Evolutionary conservation across 2,797 vertebrate species (phyloP).

Genomic region (Darevskia mixta): DNA sequence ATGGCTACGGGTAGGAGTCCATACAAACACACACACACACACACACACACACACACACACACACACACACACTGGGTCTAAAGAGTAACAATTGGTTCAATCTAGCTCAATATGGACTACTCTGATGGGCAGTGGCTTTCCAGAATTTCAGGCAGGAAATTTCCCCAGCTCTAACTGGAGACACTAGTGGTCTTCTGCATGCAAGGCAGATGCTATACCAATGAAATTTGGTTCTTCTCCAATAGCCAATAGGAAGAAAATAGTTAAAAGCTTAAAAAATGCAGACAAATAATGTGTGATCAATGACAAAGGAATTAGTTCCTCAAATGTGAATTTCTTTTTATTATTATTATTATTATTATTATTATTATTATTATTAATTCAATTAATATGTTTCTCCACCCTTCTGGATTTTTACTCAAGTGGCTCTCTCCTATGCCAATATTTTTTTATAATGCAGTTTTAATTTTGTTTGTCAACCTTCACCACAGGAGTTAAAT

Average conservation of each 20-base stretch:
- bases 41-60: no score
- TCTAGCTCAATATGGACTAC: no score
- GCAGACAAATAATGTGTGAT: neutral
- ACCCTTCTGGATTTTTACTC: neutral
- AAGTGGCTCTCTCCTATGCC: neutral
- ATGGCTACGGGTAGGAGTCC: no score
- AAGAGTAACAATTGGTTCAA: no score
- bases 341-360: neutral
- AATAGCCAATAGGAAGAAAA: no score
- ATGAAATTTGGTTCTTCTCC: no score
- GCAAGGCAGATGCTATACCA: no score
- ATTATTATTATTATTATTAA: neutral
- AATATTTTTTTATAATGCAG: slow-evolving; percentile 24
- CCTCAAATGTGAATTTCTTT: neutral
- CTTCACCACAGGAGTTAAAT: slow-evolving; percentile 24
- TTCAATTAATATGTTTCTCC: slow-evolving; percentile 19
- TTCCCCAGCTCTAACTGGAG: neutral
- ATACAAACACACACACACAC: fast-evolving
- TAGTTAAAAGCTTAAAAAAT: neutral
- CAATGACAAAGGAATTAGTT: neutral
- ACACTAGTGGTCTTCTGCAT: no score
- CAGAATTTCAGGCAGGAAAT: no score
- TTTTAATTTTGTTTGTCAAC: slow-evolving; percentile 40
- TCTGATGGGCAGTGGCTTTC: no score
- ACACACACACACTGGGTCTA: no score